phyloP scores from a whole-genome alignment of 2,888 invertebrate genomes.

The Agrotis segetum region DNA sequence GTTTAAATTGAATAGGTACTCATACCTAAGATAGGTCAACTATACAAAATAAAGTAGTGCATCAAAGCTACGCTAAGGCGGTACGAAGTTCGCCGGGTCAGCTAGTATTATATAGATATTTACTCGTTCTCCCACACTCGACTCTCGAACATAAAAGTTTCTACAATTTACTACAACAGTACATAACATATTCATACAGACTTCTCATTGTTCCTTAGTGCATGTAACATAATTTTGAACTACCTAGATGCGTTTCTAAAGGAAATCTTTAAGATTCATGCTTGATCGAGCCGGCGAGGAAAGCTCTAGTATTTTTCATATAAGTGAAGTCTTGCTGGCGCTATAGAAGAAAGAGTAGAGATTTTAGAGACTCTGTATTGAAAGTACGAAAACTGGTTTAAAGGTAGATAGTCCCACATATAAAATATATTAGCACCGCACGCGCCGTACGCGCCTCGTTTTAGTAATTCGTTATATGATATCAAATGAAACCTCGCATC shows the following conservation, averaged over 20 bases:
- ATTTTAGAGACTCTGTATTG: neutral
- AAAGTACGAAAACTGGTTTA: neutral
- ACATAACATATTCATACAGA: neutral
- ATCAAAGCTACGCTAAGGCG: too few relatives aligned
- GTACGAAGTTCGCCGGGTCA: too few relatives aligned
- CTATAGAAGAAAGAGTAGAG: too few relatives aligned
- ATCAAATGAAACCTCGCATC: too few relatives aligned
- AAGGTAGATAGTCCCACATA: too few relatives aligned
- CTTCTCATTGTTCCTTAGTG: neutral
- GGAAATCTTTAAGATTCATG: neutral
- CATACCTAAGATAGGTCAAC: too few relatives aligned
- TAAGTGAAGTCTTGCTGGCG: too few relatives aligned
- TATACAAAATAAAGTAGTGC: too few relatives aligned
- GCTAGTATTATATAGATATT: neutral
- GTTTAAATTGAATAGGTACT: too few relatives aligned
- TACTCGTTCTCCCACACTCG: conserved; percentile 1
- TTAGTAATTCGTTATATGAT: too few relatives aligned
- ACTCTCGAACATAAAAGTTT: neutral
- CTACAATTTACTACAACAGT: neutral
- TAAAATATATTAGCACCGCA: too few relatives aligned
- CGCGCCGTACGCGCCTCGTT: too few relatives aligned
- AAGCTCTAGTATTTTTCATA: neutral
- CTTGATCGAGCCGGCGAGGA: neutral
- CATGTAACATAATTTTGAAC: neutral
- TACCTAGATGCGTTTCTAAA: neutral